Percentiles rank a stretch among this genome's conserved stretches.
phyloP scores from a whole-genome alignment of 1,140 invertebrate species.

The Papilio machaon region DNA sequence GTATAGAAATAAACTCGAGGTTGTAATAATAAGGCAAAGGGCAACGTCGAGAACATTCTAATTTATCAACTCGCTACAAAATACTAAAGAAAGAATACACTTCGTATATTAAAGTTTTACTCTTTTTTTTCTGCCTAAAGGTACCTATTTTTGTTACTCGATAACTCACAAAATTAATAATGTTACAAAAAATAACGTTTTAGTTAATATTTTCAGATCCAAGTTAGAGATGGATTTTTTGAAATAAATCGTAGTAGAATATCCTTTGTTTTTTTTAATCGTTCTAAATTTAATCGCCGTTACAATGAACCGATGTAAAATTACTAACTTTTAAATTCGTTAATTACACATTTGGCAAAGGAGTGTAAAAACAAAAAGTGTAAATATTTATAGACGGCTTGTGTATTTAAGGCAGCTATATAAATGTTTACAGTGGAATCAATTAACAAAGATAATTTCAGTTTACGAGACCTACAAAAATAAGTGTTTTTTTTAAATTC shows the following conservation, averaged over 20 bases:
- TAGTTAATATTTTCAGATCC: neutral
- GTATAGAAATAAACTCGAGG: slow-evolving; percentile 24
- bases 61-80: slow-evolving; percentile 10
- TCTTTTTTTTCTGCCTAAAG: neutral
- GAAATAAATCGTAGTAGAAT: neutral
- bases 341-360: slow-evolving; percentile 16
- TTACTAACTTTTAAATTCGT: slow-evolving; percentile 1
- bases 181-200: no score
- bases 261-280: neutral
- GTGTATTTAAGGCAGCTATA: slow-evolving; percentile 23
- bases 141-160: neutral
- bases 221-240: neutral
- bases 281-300: neutral
- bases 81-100: slow-evolving; percentile 21
- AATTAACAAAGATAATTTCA: slow-evolving; percentile 25
- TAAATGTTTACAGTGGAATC: slow-evolving; percentile 36
- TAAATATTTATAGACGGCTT: slow-evolving; percentile 24
- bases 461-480: slow-evolving; percentile 13
- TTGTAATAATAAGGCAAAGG: slow-evolving; percentile 25
- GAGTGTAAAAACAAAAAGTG: neutral
- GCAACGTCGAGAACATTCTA: slow-evolving; percentile 21
- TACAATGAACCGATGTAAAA: neutral
- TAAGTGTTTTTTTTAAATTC: neutral
- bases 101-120: neutral
- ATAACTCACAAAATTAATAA: neutral